Base-by-base conservation (phyloP, 2,113 vertebrate species). In the Colaptes auratus region DNA sequence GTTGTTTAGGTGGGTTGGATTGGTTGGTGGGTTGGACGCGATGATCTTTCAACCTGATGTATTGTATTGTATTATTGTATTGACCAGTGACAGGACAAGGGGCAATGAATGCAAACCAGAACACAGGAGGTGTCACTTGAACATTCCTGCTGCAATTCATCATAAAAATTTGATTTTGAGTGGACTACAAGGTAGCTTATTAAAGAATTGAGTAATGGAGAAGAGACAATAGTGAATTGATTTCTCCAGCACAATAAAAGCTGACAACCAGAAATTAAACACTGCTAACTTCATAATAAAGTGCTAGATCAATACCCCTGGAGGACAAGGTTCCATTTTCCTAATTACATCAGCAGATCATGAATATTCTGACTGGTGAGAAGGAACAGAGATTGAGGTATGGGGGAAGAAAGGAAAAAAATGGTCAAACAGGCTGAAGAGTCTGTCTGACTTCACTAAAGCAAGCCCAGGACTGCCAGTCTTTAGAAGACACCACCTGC, bases 261-360 rank as follows among this genome's bases (percentile, higher is more conserved):
- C 81, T 93, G 95, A 81, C 88, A 88, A 88, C 30, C 79, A 96
- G 91, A 88, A 95, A 95, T 93, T 93, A 95, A 94, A 81, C 86
- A 89, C 82, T 75, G 58, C 75, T 95, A 94, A 94, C 78, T 90
- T 94, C 72, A 53, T 92, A 0, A 96, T 70, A 27, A 95, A 96
- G 61, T 27, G 16, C 25, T 30, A 14, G 24, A 86, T 94, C 80
- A 8, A 95, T 95, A 76, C 10, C 55, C 73, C 65, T 73, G 86
- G 73, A 81, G 61, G 15, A 81, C 59, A 39, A 27, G 33, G 46
- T 79, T 79, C 86, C 42, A 19, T 79, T 75, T 88, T 50, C 66
- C 65, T 66, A 53, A 88, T 87, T 75, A 23, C 35, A 63, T 35
- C 72, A 87, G 78, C 77, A 85, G 58, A 25, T 10, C 67, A 89